These are phyloP conservation scores for Pelagia noctiluca DNA, from an alignment of 30 jellyfish, hydroid and myxozoan genomes.

Conservation along the genomic window DNA sequence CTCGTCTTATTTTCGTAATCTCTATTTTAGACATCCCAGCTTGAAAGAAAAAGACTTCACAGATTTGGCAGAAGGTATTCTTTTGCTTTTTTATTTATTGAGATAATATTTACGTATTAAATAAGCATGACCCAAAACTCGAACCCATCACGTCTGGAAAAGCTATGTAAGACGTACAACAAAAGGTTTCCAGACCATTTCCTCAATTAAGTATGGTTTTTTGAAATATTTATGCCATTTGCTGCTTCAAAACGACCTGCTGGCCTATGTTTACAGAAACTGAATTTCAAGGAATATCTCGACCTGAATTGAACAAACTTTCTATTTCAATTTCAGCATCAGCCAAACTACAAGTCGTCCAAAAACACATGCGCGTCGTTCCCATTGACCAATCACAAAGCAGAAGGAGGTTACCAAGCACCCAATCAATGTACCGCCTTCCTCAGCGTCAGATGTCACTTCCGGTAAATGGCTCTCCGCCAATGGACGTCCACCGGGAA, in stretches of 20 bases:
- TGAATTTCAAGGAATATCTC: no score
- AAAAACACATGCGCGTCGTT: slow-evolving; percentile 71
- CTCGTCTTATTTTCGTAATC: not conserved
- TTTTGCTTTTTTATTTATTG: no score
- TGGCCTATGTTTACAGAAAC: no score
- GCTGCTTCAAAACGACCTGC: no score
- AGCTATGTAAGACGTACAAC: no score
- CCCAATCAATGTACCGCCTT: slow-evolving; percentile 46
- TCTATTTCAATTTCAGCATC: slow-evolving; percentile 34
- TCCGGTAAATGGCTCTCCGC: slow-evolving; percentile 25
- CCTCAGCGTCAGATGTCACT: slow-evolving; percentile 50
- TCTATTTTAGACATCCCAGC: slow-evolving; percentile 89
- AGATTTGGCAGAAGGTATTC: slow-evolving; percentile 80
- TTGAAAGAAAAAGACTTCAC: slow-evolving; percentile 65
- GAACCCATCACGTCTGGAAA: no score
- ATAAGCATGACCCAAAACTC: no score
- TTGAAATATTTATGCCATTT: no score
- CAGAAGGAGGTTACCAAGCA: slow-evolving; percentile 21
- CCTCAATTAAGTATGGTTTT: no score
- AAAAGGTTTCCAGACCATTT: no score
- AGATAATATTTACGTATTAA: no score
- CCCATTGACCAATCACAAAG: slow-evolving; percentile 41
- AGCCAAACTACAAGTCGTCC: slow-evolving; percentile 63
- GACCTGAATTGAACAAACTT: no score
- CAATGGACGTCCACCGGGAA: slow-evolving; percentile 9